Percentiles rank a stretch among this genome's conserved stretches.
Evolutionary conservation across 2,797 vertebrate species (phyloP).

Genomic region (Lepus oiostolus): DNA sequence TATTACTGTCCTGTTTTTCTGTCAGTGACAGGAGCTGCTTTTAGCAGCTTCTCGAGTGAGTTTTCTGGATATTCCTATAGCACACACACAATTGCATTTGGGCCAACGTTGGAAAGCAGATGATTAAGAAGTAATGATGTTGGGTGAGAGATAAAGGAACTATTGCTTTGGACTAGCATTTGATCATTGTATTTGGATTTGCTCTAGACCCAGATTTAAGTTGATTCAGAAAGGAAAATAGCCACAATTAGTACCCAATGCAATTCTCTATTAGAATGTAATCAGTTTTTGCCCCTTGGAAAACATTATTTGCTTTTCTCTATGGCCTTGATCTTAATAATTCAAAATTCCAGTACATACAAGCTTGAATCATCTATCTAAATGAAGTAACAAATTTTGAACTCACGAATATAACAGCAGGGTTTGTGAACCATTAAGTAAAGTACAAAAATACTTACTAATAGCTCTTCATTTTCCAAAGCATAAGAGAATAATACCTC

Average conservation of each 20-base stretch:
- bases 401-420: constrained; percentile 54
- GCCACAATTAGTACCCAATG: neutral
- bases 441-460: constrained; percentile 39
- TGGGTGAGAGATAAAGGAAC: neutral
- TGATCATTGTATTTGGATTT: constrained; percentile 25
- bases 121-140: constrained; percentile 2
- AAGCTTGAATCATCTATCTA: constrained; percentile 61
- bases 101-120: neutral
- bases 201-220: constrained; percentile 12
- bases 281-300: constrained; percentile 45
- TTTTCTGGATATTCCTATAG: constrained; percentile 13
- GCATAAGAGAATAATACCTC: neutral
- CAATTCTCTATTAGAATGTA: constrained; percentile 31
- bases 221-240: constrained; percentile 52
- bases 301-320: constrained; percentile 68
- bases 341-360: constrained; percentile 33
- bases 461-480: constrained; percentile 47
- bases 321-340: constrained; percentile 52
- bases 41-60: constrained; percentile 31
- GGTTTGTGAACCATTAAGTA: constrained; percentile 43
- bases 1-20: constrained; percentile 44
- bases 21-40: constrained; percentile 24
- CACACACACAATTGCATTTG: constrained; percentile 2
- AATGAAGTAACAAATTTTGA: constrained; percentile 66
- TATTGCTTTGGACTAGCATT: constrained; percentile 25